Evolutionary conservation across 2,888 invertebrate genomes (phyloP), one percentile per base, ranked within the genome.

Genomic region (Aproaerema taeniolella): DNA sequence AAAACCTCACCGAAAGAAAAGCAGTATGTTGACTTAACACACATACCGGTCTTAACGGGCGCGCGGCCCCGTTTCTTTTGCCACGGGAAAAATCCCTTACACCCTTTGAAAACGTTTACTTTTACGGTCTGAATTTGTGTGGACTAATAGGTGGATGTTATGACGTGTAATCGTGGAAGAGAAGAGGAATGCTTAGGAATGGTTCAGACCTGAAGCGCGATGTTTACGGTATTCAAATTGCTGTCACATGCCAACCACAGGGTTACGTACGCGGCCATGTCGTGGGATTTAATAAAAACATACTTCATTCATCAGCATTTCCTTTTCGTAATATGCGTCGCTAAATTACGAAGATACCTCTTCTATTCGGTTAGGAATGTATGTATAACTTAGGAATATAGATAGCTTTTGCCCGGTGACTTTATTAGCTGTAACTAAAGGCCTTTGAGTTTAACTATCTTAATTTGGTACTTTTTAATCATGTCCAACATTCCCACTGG

Each of bases 161-260:
- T 26, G 60, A 44, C 62, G 39, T 70, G 72, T 58, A 32, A 45
- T 12, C 29, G 41, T 45, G 46, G 47, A 50, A 55, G 57, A 55
- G 53, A 9, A 15, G 59, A 58, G 60, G 56, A 67, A 73, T 70
- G 65, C 65, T 72, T 64, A 67, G 70, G 70, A 76, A 72, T 69
- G 70, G 69, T 69, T 65, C 67, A 69, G 68, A 67, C 69, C 61
- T 71, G 68, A 67, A 69, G 59, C 67, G 66, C 62, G 59, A 69
- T 80, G 74, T 76, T 79, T 77, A 77, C 75, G 65, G 70, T 76
- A 77, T 77, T 77, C 72, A 77, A 77, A 80, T 73, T 75, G 74
- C 65, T 72, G 71, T 72, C 67, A 73, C 68, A 67, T 59, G 60
- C 56, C 52, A 52, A 49, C 55, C 57, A 59, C 38, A 31, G 25